Base-by-base conservation (phyloP, 2,797 vertebrate species). In the Sciurus carolinensis region DNA sequence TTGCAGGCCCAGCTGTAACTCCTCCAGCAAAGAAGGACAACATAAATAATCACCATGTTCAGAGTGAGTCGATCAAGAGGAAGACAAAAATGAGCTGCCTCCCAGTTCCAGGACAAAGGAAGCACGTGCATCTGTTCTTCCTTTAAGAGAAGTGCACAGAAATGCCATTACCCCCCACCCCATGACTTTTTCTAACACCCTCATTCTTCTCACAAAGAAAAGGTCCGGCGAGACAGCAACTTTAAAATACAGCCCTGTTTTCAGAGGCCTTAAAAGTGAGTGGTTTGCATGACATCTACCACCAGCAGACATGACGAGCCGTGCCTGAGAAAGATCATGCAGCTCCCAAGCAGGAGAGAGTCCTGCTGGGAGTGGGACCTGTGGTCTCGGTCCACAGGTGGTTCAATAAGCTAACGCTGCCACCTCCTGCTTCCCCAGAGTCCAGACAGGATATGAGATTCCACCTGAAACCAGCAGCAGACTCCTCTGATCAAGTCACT, bases 191-290 rank as follows among this genome's bases (percentile, higher is more conserved):
- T 50, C 84, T 66, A 96, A 96, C 5, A 69, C 47, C 3, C 20
- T 72, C 66, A 89, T 88, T 62, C 76, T 76, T 72, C 33, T 82
- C 28, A 59, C n/a, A 66, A n/a, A 64, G 62, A 17, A 84, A 96
- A 81, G 67, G 15, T 62, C 64, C 5, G 36, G 50, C 39, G 71
- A 14, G 47, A 42, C 13, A 81, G 66, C 76, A 52, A 80, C 54
- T 64, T 94, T 79, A 90, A 95, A 93, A 91, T n/a, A 89, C 30
- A 28, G 89, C 9, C 22, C 80, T 24, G 33, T 62, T 67, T 93
- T 54, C 50, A 95, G 83, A 88, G 83, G 47, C 59, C 81, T 94
- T 36, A 67, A 79, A 36, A 94, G 33, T 39, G 62, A 64, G 33
- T 18, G 62, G 67, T 6, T 82, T 89, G 33, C 2, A 15, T 69